Percentiles rank a stretch among this genome's conserved stretches.
Conservation (phyloP, 2,797 vertebrate genomes). For the Rhinatrema bivittatum region DNA sequence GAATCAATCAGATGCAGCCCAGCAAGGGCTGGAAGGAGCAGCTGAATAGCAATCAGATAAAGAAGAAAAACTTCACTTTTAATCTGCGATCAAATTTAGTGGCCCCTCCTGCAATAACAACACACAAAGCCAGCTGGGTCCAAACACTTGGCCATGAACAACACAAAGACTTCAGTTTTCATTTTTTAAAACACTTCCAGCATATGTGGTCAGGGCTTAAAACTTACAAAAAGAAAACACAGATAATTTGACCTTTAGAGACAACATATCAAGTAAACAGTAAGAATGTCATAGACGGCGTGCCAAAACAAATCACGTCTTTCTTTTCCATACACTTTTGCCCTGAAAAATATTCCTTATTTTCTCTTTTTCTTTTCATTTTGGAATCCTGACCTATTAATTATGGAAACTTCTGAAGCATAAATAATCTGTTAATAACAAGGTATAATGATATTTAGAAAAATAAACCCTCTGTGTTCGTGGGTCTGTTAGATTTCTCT, state of each 20-base stretch:
- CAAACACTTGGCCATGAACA: slow-evolving; percentile 1
- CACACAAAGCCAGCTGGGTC: slow-evolving; percentile 2
- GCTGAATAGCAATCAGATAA: not conserved
- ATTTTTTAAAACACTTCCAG: not conserved
- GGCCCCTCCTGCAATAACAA: not conserved
- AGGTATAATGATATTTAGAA: too few relatives aligned
- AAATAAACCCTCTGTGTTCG: too few relatives aligned
- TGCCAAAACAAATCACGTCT: not conserved
- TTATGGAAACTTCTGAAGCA: too few relatives aligned
- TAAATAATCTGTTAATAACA: too few relatives aligned
- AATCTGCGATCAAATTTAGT: not conserved
- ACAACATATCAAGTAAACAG: slow-evolving; percentile 3
- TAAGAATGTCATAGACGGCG: too few relatives aligned
- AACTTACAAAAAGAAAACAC: not conserved
- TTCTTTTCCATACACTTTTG: not conserved
- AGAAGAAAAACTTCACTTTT: not conserved
- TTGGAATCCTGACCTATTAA: too few relatives aligned
- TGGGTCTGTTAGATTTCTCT: too few relatives aligned
- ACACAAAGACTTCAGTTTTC: slow-evolving; percentile 5
- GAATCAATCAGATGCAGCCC: not conserved
- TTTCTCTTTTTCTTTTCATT: not conserved
- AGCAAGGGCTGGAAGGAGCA: not conserved
- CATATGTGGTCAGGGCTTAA: not conserved
- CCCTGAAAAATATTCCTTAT: not conserved
- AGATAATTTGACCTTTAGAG: too few relatives aligned